Base-by-base conservation (phyloP, 2,797 vertebrate species). In the Bovichtus variegatus region DNA sequence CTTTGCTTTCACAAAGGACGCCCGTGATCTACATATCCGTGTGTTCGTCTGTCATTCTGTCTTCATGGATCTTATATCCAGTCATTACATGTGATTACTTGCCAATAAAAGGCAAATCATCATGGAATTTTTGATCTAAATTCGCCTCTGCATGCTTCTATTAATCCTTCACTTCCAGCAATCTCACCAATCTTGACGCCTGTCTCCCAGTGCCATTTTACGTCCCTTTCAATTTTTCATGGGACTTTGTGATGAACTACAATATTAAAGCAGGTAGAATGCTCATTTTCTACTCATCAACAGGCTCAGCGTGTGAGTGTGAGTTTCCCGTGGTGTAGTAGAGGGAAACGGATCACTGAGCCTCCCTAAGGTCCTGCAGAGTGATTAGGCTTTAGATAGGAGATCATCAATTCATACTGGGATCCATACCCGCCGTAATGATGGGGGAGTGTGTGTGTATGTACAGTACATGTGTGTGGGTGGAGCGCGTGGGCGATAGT, bases 321-420 rank as follows among this genome's bases (percentile, higher is more conserved):
- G 86, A 81, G 80, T 71, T 84, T 91, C 90, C 91, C 51, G 80
- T 12, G 38, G 90, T 77, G 90, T 66, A 31, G 64, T 69, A 51
- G 87, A 89, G 71, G 88, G 90, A 92, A 94, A 94, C 90, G 83
- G 90, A 94, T 93, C 87, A 87, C 88, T 71, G 90, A 74, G 79
- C 71, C 86, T 91, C 91, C 92, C 94, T 86, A 67, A 92, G 93
- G 93, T 93, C 91, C 91, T 81, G 89, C 87, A 63, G 91, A 92
- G 90, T 92, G 93, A 94, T 91, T 91, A 93, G 92, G 85, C 87
- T 92, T 90, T 87, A 91, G 92, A 94, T 94, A 85, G 91, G 86
- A 92, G 91, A 93, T 94, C 93, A 93, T 94, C 93, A 94, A 94
- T 93, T 94, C 93, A 93, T 91, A 92, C 87, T 87, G 78, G 85